phyloP scores from a whole-genome alignment of 2,888 invertebrate species.

The Mycogona germanica region DNA sequence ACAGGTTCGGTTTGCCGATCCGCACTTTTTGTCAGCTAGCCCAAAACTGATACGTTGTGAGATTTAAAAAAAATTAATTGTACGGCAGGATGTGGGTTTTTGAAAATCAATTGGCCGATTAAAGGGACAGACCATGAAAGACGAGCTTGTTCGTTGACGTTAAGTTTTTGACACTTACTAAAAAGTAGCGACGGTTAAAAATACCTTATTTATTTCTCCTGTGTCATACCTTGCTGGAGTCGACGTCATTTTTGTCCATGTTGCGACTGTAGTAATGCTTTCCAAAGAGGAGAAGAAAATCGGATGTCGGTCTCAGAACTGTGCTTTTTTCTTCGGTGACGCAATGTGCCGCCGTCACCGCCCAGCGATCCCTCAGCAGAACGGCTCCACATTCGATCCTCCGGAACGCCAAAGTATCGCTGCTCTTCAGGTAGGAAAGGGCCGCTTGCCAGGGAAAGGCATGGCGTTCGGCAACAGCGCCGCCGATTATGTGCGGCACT shows the following conservation, averaged over 20 bases:
- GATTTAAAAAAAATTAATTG: no score
- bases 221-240: constrained; percentile 21
- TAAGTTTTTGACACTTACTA: no score
- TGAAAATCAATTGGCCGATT: no score
- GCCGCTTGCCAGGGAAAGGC: constrained; percentile 25
- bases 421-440: constrained; percentile 20
- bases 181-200: no score
- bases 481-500: constrained; percentile 23
- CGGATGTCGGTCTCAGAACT: constrained; percentile 1
- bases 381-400: constrained; percentile 22
- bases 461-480: constrained; percentile 22
- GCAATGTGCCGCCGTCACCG: constrained; percentile 24
- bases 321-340: constrained; percentile 18
- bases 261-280: constrained; percentile 22
- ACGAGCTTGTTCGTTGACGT: no score
- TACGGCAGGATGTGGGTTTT: no score
- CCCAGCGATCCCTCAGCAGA: constrained; percentile 22
- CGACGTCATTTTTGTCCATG: constrained; percentile 22
- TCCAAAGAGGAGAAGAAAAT: constrained; percentile 23
- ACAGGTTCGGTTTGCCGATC: no score
- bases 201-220: no score
- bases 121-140: no score
- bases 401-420: no score
- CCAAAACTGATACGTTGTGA: no score
- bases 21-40: no score